phyloP scores from a whole-genome alignment of 2,113 vertebrate genomes.

The Vidua chalybeata region DNA sequence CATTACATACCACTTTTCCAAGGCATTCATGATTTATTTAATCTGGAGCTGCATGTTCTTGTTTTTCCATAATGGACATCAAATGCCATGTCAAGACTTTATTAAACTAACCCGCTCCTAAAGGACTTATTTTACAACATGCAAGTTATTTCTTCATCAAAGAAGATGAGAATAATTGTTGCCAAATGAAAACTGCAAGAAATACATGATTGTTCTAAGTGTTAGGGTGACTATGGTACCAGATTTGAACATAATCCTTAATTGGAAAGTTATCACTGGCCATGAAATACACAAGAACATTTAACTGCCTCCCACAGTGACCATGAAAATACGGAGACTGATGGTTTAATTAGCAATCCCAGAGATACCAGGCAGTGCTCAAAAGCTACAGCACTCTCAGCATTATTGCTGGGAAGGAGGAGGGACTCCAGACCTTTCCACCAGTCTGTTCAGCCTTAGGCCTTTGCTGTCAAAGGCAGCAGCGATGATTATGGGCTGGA shows the following conservation, averaged over 20 bases:
- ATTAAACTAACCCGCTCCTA: not conserved
- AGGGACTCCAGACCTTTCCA: not conserved
- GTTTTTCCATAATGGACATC: not conserved
- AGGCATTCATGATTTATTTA: not conserved
- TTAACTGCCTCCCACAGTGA: slow-evolving; percentile 23
- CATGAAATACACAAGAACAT: slow-evolving; percentile 10
- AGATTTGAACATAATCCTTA: slow-evolving; percentile 33
- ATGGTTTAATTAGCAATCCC: slow-evolving; percentile 54
- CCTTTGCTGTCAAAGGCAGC: not conserved
- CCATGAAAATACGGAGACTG: slow-evolving; percentile 25
- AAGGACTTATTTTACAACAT: not conserved
- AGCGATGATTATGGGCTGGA: slow-evolving; percentile 20
- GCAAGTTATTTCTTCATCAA: not conserved
- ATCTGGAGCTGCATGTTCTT: not conserved
- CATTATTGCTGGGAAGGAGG: not conserved
- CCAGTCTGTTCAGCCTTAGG: not conserved
- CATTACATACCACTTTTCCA: not conserved
- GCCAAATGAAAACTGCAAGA: not conserved
- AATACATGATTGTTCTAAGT: not conserved
- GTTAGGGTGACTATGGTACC: not conserved
- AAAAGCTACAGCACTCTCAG: not conserved
- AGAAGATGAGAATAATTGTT: not conserved
- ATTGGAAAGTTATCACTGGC: slow-evolving; percentile 28
- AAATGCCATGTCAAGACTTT: not conserved
- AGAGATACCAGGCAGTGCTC: not conserved